Evolutionary conservation across 2,888 invertebrate genomes (phyloP), one percentile per base, ranked within the genome.

Genomic region (Apocheima hispidaria): DNA sequence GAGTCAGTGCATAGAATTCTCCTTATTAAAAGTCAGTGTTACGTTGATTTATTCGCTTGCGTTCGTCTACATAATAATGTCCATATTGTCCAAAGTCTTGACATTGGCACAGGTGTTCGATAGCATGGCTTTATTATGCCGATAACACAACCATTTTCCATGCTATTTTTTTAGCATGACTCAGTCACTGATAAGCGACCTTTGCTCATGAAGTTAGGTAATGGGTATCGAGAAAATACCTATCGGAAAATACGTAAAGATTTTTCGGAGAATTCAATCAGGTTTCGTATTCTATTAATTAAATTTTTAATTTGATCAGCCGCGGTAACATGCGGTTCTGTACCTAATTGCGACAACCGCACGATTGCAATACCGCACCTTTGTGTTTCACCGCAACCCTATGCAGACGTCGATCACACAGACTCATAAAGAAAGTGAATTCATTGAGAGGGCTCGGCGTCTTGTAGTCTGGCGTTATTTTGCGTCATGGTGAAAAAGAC

Each of bases 401-500:
- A 63, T 21, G 50, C 49, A 46, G 35, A 38, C 56, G 49, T 65
- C 46, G 58, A 58, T 63, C 55, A 63, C 40, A 46, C 38, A 60
- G 44, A 28, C 73, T 72, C 70, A 72, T 77, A 77, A 77, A 75
- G 83, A 86, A 86, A 86, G 84, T 81, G 74, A 84, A 80, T 77
- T 80, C 78, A 79, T 81, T 79, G 69, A 73, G 76, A 81, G 77
- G 80, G 79, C 74, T 76, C 73, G 85, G 84, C 83, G 87, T 79
- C 87, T 69, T 66, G 63, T 70, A 69, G 88, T 90, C 89, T 89
- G 86, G 81, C 75, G 72, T 73, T 79, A 76, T 77, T 76, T 79
- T 73, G 77, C 77, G 79, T 81, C 79, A 81, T 74, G 70, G 76
- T 71, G 78, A 85, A 88, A 87, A 88, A 86, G 82, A 83, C 79